These are phyloP conservation scores for Rhegmatorhina hoffmannsi DNA, from an alignment of 2,113 vertebrate species.

Conservation along the genomic window DNA sequence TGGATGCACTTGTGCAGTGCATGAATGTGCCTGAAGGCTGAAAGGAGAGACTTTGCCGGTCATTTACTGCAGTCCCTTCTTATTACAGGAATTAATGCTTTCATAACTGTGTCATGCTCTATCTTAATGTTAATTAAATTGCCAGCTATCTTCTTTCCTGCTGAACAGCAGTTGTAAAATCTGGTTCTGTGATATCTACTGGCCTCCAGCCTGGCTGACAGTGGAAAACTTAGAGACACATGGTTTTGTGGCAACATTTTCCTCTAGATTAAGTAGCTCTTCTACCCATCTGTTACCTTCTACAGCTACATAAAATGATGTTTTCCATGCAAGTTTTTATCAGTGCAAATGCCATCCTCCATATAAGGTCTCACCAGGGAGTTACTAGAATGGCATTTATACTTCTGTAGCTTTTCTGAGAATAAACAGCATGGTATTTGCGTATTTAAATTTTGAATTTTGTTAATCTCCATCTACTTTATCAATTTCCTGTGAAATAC, in stretches of 20 bases:
- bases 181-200: not conserved
- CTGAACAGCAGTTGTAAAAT: not conserved
- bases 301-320: not conserved
- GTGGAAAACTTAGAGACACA: not conserved
- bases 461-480: not conserved
- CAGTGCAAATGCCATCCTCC: not conserved
- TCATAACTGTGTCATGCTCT: not conserved
- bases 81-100: not conserved
- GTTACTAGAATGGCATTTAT: not conserved
- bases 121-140: not conserved
- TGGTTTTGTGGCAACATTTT: not conserved
- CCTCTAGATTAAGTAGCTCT: not conserved
- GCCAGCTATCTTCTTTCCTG: not conserved
- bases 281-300: not conserved
- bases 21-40: not conserved
- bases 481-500: not conserved
- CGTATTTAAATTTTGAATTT: not conserved
- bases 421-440: not conserved
- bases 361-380: not conserved
- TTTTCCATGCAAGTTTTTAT: not conserved
- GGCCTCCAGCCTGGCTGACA: not conserved
- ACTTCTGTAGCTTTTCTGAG: not conserved
- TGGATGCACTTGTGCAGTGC: not conserved
- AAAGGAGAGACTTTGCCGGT: not conserved
- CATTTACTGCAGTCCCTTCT: not conserved